phyloP scores from a whole-genome alignment of 2,888 invertebrate species.

The Philereme vetulata region DNA sequence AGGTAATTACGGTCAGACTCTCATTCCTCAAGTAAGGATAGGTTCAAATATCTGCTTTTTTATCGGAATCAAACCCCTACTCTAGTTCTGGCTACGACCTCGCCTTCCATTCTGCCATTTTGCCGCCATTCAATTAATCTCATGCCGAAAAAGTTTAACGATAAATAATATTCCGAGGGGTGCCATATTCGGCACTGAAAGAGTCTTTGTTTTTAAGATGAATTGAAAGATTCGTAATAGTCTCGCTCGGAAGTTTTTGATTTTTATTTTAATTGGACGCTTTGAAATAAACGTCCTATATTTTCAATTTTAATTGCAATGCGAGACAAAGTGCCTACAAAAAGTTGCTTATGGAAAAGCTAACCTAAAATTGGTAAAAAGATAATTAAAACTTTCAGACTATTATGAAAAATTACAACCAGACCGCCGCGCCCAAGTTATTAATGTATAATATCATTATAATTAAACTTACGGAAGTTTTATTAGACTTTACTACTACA shows the following conservation, averaged over 20 bases:
- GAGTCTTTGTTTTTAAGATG: slow-evolving; percentile 62
- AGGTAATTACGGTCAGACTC: too few relatives aligned
- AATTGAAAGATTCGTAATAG: slow-evolving; percentile 50
- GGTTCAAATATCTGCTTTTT: background rate
- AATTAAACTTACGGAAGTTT: too few relatives aligned
- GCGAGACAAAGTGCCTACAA: slow-evolving; percentile 7
- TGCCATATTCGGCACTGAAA: slow-evolving; percentile 51
- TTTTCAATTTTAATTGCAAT: slow-evolving; percentile 26
- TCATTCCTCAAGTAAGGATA: background rate
- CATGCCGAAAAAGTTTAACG: slow-evolving; percentile 55
- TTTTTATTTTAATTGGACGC: slow-evolving; percentile 33
- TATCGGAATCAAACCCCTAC: slow-evolving; percentile 1
- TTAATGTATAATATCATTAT: too few relatives aligned
- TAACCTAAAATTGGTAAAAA: slow-evolving; percentile 3
- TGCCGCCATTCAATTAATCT: slow-evolving; percentile 68
- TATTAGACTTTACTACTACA: too few relatives aligned
- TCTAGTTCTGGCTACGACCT: slow-evolving; percentile 36
- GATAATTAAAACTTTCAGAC: background rate
- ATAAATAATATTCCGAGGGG: slow-evolving; percentile 67
- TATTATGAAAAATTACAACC: too few relatives aligned
- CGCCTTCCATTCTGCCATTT: slow-evolving; percentile 36
- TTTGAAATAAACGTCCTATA: slow-evolving; percentile 15
- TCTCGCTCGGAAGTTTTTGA: slow-evolving; percentile 27
- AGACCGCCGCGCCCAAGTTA: too few relatives aligned
- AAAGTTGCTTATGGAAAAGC: slow-evolving; percentile 9